These are phyloP conservation scores for Sitobion miscanthi DNA, from an alignment of 1,140 invertebrate species.

Conservation along the genomic window DNA sequence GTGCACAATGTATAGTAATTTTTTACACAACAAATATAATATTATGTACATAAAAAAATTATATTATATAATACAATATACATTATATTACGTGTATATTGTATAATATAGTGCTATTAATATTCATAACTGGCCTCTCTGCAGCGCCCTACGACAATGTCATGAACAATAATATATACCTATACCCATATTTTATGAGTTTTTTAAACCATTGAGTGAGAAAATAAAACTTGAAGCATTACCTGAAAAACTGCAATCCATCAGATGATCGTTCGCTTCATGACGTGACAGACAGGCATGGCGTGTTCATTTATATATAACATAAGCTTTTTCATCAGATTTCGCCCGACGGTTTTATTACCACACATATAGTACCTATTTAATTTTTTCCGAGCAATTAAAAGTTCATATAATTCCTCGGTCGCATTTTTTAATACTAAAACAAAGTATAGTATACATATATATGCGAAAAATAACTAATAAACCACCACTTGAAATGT, in stretches of 20 bases:
- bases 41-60: neutral
- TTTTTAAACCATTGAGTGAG: neutral
- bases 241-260: slow-evolving; percentile 25
- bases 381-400: slow-evolving; percentile 3
- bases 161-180: neutral
- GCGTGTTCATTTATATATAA: neutral
- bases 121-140: slow-evolving; percentile 14
- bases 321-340: slow-evolving; percentile 28
- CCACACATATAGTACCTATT: neutral
- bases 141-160: neutral
- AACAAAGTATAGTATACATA: neutral
- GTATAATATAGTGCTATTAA: neutral
- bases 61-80: neutral
- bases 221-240: neutral
- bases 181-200: neutral
- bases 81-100: neutral
- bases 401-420: neutral
- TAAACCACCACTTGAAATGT: neutral
- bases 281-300: slow-evolving; percentile 8
- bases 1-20: slow-evolving; percentile 9
- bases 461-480: neutral
- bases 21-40: neutral
- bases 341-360: neutral
- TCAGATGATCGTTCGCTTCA: slow-evolving; percentile 22
- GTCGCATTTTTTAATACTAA: neutral